phyloP scores from a whole-genome alignment of 2,113 vertebrate species.

The Macrotis lagotis region DNA sequence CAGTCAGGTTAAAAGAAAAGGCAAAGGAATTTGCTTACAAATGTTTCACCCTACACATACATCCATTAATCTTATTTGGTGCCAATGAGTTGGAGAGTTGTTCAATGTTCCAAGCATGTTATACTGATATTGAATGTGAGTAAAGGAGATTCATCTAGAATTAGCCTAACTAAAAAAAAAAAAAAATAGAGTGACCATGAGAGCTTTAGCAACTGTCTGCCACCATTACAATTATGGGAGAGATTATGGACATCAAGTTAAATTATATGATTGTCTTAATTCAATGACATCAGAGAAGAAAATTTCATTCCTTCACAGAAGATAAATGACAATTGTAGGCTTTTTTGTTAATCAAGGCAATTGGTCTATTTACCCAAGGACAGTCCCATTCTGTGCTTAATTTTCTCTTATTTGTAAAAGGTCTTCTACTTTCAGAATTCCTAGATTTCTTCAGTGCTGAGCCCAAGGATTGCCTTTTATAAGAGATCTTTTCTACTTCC shows the following conservation, averaged over 20 bases:
- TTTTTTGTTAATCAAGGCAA: background rate
- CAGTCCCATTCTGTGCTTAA: background rate
- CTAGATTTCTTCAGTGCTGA: background rate
- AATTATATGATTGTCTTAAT: background rate
- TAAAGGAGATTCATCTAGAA: background rate
- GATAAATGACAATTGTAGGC: background rate
- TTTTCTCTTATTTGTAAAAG: background rate
- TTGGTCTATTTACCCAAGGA: background rate
- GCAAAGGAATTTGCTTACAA: conserved; percentile 10
- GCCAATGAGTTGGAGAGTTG: conserved; percentile 4
- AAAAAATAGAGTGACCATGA: background rate
- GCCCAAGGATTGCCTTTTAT: background rate
- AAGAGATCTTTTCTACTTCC: background rate
- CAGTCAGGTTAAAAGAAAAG: conserved; percentile 36
- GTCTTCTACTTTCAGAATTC: background rate
- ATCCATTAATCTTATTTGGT: conserved; percentile 43
- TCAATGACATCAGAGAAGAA: background rate
- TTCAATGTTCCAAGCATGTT: background rate
- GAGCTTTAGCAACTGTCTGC: background rate
- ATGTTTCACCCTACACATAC: background rate
- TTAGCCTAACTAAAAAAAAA: background rate
- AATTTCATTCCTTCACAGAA: background rate
- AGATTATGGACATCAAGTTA: background rate
- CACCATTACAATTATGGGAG: background rate
- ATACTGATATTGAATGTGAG: background rate